These are phyloP conservation scores for Menidia menidia DNA, from an alignment of 2,797 vertebrate species.

Conservation along the genomic window DNA sequence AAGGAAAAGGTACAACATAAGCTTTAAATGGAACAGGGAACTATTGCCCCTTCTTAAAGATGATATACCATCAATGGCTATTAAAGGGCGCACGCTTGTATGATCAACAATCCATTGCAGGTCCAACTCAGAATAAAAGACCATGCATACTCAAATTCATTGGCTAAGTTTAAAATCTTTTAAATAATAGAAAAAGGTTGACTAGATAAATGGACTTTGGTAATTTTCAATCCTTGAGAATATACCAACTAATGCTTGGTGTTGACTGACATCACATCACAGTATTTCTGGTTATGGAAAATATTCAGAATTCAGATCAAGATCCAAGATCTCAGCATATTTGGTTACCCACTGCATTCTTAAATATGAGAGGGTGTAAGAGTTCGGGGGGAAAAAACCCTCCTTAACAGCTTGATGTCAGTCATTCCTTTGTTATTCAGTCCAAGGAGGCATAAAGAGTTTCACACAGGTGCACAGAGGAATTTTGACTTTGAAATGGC, in stretches of 20 bases:
- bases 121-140: too few relatives aligned
- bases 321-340: slow-evolving; percentile 1
- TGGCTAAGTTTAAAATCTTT: too few relatives aligned
- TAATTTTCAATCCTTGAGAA: too few relatives aligned
- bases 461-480: slow-evolving; percentile 38
- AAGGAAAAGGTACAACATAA: too few relatives aligned
- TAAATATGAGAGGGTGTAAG: slow-evolving; percentile 2
- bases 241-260: not conserved
- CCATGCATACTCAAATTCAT: too few relatives aligned
- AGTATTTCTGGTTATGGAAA: slow-evolving; percentile 12
- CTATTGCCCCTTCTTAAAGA: too few relatives aligned
- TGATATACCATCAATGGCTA: too few relatives aligned
- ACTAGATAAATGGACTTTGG: too few relatives aligned
- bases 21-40: too few relatives aligned
- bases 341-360: not conserved
- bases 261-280: slow-evolving; percentile 11
- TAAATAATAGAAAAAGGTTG: too few relatives aligned
- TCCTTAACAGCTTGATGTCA: slow-evolving; percentile 4
- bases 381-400: slow-evolving; percentile 13
- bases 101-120: too few relatives aligned
- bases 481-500: slow-evolving; percentile 55
- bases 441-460: slow-evolving; percentile 12
- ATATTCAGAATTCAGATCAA: not conserved
- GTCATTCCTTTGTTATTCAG: slow-evolving; percentile 24
- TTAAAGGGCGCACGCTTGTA: too few relatives aligned